Evolutionary conservation across 1,140 invertebrate species (phyloP).

Genomic region (Dreissena rostriformis): DNA sequence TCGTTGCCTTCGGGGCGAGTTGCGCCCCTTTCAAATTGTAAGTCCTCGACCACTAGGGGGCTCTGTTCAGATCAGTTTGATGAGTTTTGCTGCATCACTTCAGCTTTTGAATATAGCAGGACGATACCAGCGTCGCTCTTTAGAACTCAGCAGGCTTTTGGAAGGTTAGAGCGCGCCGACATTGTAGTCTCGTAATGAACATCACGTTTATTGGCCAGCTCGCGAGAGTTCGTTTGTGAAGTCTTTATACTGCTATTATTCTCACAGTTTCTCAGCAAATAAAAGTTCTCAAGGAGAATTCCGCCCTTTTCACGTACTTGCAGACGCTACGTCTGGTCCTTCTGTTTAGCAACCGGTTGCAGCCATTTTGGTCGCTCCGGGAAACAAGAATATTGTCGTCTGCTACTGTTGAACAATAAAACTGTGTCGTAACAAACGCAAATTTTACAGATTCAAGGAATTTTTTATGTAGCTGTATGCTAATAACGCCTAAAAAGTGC

Average conservation of each 20-base stretch:
- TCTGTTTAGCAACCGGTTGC: neutral
- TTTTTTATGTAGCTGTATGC: too few relatives aligned
- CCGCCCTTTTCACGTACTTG: neutral
- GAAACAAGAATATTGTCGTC: neutral
- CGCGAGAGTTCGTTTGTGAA: slow-evolving; percentile 31
- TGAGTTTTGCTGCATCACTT: neutral
- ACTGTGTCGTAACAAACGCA: too few relatives aligned
- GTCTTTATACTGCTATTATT: slow-evolving; percentile 9
- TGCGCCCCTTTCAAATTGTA: neutral
- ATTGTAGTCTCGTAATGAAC: slow-evolving; percentile 6
- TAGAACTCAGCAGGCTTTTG: slow-evolving; percentile 26
- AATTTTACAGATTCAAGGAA: too few relatives aligned
- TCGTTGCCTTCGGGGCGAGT: neutral
- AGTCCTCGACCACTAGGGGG: neutral
- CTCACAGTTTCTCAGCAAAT: slow-evolving; percentile 19
- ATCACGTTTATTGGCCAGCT: slow-evolving; percentile 23
- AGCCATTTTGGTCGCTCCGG: neutral
- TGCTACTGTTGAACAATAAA: neutral
- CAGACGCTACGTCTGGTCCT: slow-evolving; percentile 38
- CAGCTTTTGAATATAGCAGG: neutral
- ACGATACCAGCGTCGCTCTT: neutral
- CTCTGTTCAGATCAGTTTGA: neutral
- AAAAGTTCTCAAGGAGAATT: slow-evolving; percentile 1
- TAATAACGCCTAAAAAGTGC: too few relatives aligned
- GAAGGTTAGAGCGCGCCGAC: neutral